Evolutionary conservation across 2,888 invertebrate genomes (phyloP).

Genomic region (Galerucella calmariensis): DNA sequence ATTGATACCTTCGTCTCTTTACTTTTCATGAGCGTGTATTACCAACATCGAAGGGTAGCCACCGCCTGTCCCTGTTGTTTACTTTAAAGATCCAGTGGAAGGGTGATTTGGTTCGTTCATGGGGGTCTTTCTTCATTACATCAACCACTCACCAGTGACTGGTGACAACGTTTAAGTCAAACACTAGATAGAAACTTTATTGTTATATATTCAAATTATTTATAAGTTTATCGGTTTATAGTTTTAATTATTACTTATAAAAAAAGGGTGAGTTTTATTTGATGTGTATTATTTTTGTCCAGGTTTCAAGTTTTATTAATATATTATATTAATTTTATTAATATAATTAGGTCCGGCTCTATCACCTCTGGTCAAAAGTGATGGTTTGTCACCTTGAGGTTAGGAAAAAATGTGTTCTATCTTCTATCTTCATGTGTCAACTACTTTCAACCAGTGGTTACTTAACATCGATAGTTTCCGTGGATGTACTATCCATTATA

Average conservation of each 20-base stretch:
- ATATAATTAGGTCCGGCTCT: no score
- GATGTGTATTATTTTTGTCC: no score
- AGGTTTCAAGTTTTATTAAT: no score
- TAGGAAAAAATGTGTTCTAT: no score
- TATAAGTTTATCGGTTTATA: conserved; percentile 1
- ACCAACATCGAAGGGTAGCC: conserved; percentile 42
- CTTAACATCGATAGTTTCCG: no score
- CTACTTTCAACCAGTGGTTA: no score
- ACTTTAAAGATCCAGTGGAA: conserved; percentile 54
- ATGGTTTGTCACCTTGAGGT: no score
- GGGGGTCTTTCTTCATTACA: conserved; percentile 40
- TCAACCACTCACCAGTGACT: conserved; percentile 41
- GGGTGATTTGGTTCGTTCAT: conserved; percentile 39
- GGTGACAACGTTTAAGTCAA: conserved; percentile 37
- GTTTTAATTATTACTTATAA: not conserved
- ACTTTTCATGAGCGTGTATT: conserved; percentile 40
- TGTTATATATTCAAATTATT: not conserved
- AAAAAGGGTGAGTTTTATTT: not conserved
- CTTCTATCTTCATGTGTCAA: no score
- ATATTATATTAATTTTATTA: no score
- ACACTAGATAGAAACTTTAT: not conserved
- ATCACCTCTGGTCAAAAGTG: no score
- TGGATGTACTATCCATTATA: no score
- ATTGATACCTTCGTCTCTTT: conserved; percentile 29
- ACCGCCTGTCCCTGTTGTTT: conserved; percentile 52